Base-by-base conservation (phyloP, 2,888 invertebrate species). In the Phorcus lineatus region DNA sequence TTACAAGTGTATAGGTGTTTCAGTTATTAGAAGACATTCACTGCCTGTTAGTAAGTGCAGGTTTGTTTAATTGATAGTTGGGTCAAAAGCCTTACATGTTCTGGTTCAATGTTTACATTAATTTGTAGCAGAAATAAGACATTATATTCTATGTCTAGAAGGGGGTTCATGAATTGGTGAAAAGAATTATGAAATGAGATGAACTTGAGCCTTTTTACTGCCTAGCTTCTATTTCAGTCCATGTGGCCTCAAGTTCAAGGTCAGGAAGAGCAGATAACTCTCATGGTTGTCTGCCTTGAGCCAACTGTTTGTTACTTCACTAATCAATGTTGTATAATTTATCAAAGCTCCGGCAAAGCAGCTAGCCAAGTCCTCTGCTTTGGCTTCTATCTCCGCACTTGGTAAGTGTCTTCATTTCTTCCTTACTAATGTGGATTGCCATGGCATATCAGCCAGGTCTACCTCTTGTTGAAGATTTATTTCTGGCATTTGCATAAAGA, bases 371-470 rank as follows among this genome's bases (percentile, higher is more conserved):
- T 96, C 96, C 94, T 95, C 95, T 94, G 97, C 97, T 94, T 96
- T 97, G 95, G 96, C 97, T 94, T 96, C 97, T 95, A 95, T 97
- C 95, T 96, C 97, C 93, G 96, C 96, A 93, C 96, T 98, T 93
- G 97, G 97, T 98, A 95, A 98, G 97, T 97, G 81, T 31, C 28
- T 66, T 11, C 67, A 52, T 77, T 74, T 81, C 77, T 52, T 70
- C 19, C n/a, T 40, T 9, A 19, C 36, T 67, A 17, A 19, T 36
- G 62, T 76, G 76, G 76, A 75, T 76, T 76, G 76, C 55, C 76
- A 76, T 76, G 76, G 17, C 28, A 19, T 70, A 70, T 19, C 70
- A 47, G 47, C 47, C 47, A 47, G 47, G 47, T 6, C 36, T 36
- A 13, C 47, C 11, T 47, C 47, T 47, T 47, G 11, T 47, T 47